Evolutionary conservation across 2,888 invertebrate genomes (phyloP).

Genomic region (Zygogramma bicolorata): DNA sequence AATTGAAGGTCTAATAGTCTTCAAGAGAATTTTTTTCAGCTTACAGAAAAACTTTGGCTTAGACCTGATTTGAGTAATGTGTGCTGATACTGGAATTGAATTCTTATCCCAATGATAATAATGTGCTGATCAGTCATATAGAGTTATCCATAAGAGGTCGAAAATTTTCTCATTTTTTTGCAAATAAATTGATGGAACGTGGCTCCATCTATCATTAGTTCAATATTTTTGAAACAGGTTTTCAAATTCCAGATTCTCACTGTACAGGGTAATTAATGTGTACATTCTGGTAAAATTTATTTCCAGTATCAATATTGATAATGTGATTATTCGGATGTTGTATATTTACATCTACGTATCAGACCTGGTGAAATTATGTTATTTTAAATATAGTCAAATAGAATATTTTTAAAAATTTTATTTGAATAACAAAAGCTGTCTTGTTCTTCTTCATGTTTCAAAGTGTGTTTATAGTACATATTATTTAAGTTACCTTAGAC

Average conservation of each 20-base stretch:
- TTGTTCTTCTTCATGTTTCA: conserved; percentile 33
- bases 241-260: background rate
- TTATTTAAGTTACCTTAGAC: conserved; percentile 40
- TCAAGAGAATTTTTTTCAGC: background rate
- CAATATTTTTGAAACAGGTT: background rate
- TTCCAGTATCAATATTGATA: conserved; percentile 40
- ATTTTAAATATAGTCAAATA: background rate
- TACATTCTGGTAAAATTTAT: conserved; percentile 16
- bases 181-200: background rate
- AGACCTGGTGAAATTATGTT: conserved; percentile 26
- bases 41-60: conserved; percentile 2
- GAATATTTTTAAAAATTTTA: conserved; percentile 42
- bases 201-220: background rate
- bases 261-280: conserved; percentile 13
- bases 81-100: conserved; percentile 19
- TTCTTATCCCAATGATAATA: background rate
- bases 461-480: conserved; percentile 38
- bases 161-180: background rate
- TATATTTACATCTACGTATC: conserved; percentile 44
- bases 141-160: no score
- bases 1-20: conserved; percentile 33
- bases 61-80: conserved; percentile 24
- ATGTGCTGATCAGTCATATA: background rate
- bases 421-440: conserved; percentile 28
- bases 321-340: conserved; percentile 50